These are phyloP conservation scores for Diplogasteroides magnus DNA, from an alignment of 1,140 invertebrate genomes.

Conservation along the genomic window DNA sequence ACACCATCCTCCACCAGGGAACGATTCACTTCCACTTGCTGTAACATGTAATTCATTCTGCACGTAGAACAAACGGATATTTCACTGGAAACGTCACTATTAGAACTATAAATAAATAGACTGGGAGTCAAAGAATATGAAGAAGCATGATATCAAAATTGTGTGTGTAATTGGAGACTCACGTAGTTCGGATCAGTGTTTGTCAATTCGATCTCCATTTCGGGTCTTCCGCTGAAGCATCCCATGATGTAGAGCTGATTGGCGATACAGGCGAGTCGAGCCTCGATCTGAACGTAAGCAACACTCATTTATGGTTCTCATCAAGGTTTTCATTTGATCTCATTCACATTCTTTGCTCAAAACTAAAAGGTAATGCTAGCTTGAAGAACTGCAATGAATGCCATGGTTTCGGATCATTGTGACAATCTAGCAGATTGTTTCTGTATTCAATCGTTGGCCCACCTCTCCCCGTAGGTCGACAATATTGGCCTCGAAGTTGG, in stretches of 20 bases:
- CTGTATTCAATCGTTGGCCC: too few relatives aligned
- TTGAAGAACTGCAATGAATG: too few relatives aligned
- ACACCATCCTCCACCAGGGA: slow-evolving; percentile 37
- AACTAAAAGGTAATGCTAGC: too few relatives aligned
- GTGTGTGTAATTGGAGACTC: slow-evolving; percentile 5
- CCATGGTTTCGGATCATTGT: too few relatives aligned
- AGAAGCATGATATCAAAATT: slow-evolving; percentile 5
- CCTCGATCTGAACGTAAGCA: slow-evolving; percentile 42
- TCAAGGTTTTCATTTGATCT: too few relatives aligned
- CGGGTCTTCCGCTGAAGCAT: slow-evolving; percentile 44
- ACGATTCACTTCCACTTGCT: slow-evolving; percentile 5
- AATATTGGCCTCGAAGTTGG: slow-evolving; percentile 31
- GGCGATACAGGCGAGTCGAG: slow-evolving; percentile 43
- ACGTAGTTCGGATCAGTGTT: slow-evolving; percentile 34
- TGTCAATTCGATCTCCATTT: slow-evolving; percentile 40
- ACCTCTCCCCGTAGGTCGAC: slow-evolving; percentile 35
- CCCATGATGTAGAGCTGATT: slow-evolving; percentile 48
- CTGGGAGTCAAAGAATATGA: background rate
- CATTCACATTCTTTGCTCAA: too few relatives aligned
- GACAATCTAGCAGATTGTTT: too few relatives aligned
- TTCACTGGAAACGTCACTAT: too few relatives aligned
- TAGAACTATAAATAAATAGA: too few relatives aligned
- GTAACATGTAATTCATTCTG: too few relatives aligned
- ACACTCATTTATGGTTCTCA: too few relatives aligned
- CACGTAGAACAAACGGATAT: too few relatives aligned